These are phyloP conservation scores for Cheilosia vernalis DNA, from an alignment of 2,888 invertebrate species.

Conservation along the genomic window DNA sequence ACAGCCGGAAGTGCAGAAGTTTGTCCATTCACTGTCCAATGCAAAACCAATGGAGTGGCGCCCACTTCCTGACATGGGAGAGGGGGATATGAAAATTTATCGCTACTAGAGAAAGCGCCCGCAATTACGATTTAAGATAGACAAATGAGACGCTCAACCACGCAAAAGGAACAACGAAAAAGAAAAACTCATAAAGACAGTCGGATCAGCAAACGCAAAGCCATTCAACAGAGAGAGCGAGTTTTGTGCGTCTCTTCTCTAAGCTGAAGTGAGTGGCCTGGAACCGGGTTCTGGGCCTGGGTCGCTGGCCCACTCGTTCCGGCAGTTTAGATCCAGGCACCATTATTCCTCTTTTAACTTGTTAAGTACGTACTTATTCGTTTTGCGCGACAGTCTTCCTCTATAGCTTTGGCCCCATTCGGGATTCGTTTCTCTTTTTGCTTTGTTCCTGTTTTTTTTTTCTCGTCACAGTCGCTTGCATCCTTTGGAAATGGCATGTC, in stretches of 20 bases:
- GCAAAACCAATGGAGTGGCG: conserved; percentile 27
- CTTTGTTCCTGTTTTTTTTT: not conserved
- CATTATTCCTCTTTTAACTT: conserved; percentile 58
- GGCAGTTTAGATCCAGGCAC: conserved; percentile 60
- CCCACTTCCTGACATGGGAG: not conserved
- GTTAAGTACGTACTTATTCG: conserved; percentile 66
- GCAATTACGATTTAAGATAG: conserved; percentile 68
- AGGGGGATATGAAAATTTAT: conserved; percentile 49
- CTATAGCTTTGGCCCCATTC: conserved; percentile 50
- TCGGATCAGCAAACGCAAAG: conserved; percentile 37
- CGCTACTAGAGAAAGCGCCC: conserved; percentile 47
- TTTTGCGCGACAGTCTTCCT: conserved; percentile 54
- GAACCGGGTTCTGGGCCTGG: no score
- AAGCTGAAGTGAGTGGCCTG: conserved; percentile 25
- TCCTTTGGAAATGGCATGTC: conserved; percentile 51
- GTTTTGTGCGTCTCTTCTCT: not conserved
- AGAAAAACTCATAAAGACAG: conserved; percentile 25
- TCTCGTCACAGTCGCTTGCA: conserved; percentile 53
- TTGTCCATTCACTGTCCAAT: conserved; percentile 17
- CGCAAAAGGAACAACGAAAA: conserved; percentile 16
- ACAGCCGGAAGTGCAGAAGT: conserved; percentile 6
- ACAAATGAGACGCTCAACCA: conserved; percentile 54
- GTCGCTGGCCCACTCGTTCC: conserved; percentile 36
- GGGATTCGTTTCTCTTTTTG: not conserved
- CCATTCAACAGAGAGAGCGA: conserved; percentile 41